Conservation (phyloP, 2,888 invertebrate species). For the Heteropelma amictum region DNA sequence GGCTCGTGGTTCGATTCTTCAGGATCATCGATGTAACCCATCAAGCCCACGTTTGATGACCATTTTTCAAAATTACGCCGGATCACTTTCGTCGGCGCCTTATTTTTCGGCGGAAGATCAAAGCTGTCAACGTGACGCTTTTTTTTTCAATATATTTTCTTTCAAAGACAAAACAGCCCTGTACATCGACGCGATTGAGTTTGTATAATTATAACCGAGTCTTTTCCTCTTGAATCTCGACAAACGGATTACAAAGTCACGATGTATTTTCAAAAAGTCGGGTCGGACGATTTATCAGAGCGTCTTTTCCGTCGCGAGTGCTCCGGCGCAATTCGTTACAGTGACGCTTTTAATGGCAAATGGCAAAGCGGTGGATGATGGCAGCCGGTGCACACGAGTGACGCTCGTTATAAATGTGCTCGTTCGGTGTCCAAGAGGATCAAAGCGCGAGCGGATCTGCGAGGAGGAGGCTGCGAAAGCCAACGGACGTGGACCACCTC, state of each 20-base stretch:
- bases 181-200: too few relatives aligned
- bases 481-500: constrained; percentile 51
- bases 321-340: constrained; percentile 47
- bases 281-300: too few relatives aligned
- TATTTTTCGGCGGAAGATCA: too few relatives aligned
- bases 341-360: constrained; percentile 55
- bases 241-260: neutral
- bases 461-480: constrained; percentile 40
- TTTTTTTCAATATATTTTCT: too few relatives aligned
- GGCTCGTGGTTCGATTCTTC: neutral
- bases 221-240: neutral
- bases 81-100: too few relatives aligned
- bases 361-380: constrained; percentile 44
- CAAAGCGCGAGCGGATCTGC: constrained; percentile 50
- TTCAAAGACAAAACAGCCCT: too few relatives aligned
- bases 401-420: constrained; percentile 55
- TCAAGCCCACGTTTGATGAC: neutral
- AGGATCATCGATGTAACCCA: constrained; percentile 1
- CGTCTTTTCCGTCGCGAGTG: constrained; percentile 9
- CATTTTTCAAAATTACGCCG: neutral
- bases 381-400: constrained; percentile 40
- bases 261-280: constrained; percentile 15
- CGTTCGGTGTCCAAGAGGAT: constrained; percentile 56
- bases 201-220: too few relatives aligned
- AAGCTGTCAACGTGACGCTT: too few relatives aligned